Evolutionary conservation across 2,113 vertebrate genomes (phyloP).

Genomic region (Dinomys branickii): DNA sequence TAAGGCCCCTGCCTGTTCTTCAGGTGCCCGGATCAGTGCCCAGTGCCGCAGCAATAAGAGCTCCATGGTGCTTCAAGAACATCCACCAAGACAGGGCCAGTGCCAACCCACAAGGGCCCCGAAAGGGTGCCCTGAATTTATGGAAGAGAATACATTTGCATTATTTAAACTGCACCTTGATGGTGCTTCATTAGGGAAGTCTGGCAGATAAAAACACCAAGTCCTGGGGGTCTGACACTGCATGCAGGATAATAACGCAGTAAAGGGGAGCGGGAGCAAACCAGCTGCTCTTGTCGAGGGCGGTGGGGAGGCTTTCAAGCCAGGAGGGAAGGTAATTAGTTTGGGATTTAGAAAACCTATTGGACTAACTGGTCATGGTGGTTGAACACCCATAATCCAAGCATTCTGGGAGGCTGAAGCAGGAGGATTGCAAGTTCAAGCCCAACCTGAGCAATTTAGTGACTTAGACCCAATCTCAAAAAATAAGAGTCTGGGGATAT

Average conservation of each 20-base stretch:
- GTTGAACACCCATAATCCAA: neutral
- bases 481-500: neutral
- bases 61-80: neutral
- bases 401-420: neutral
- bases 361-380: neutral
- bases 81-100: neutral
- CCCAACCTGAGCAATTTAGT: neutral
- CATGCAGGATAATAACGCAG: neutral
- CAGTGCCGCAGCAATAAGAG: neutral
- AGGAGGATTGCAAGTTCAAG: neutral
- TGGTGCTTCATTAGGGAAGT: neutral
- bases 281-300: neutral
- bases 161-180: neutral
- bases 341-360: neutral
- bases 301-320: neutral
- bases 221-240: neutral
- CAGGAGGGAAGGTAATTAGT: neutral
- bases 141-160: neutral
- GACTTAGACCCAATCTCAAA: neutral
- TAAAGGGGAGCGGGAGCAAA: fast-evolving
- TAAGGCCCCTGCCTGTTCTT: neutral
- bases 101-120: neutral
- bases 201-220: neutral
- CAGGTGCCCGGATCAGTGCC: neutral
- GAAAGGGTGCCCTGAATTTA: neutral